phyloP scores from a whole-genome alignment of 2,797 vertebrate species.

The Cyclura pinguis region DNA sequence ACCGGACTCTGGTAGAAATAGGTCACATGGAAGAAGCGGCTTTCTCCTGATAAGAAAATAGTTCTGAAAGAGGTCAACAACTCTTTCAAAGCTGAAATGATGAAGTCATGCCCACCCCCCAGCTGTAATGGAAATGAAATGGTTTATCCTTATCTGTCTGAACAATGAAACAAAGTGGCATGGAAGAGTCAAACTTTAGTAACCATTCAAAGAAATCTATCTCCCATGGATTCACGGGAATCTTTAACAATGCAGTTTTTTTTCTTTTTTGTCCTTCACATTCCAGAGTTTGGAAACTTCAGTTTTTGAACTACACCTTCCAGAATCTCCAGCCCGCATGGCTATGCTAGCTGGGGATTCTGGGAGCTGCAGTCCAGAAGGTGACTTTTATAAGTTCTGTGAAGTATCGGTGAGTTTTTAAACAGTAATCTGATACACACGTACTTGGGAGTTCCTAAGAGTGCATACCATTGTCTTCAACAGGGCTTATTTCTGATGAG shows the following conservation, averaged over 20 bases:
- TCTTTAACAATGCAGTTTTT: not conserved
- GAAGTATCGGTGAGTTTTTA: no score
- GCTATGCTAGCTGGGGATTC: no score
- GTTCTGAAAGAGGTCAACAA: constrained; percentile 39
- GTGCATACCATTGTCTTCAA: not conserved
- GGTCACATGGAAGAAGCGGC: constrained; percentile 11
- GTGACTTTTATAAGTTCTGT: no score
- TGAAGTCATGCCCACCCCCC: constrained; percentile 22
- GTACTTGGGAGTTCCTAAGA: not conserved
- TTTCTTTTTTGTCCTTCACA: not conserved
- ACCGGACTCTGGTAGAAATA: constrained; percentile 34
- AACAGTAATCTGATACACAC: no score
- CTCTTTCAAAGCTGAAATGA: constrained; percentile 38
- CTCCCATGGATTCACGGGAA: not conserved
- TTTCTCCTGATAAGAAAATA: constrained; percentile 4
- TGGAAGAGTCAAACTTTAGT: not conserved
- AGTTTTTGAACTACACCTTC: no score
- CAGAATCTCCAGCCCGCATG: no score
- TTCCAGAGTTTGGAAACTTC: no score
- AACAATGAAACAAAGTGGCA: constrained; percentile 11
- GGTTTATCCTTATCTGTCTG: not conserved
- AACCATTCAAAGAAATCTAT: not conserved
- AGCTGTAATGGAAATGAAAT: constrained; percentile 9
- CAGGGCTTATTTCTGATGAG: not conserved
- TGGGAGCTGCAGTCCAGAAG: no score